These are phyloP conservation scores for Ascidia mentula DNA, from an alignment of 23 tunicate genomes.

Conservation along the genomic window DNA sequence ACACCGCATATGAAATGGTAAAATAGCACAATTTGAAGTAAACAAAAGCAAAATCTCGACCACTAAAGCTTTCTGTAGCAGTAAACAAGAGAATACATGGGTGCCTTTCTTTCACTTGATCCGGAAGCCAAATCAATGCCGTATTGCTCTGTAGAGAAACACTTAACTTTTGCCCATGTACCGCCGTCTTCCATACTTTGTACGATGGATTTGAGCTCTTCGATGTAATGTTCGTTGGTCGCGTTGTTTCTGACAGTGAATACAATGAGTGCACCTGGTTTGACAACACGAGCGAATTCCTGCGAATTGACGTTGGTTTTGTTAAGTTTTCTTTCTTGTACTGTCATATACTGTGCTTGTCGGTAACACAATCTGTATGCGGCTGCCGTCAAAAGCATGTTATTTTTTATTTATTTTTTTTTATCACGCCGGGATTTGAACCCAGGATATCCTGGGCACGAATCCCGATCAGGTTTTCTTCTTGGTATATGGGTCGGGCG, in stretches of 20 bases:
- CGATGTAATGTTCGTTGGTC: background rate
- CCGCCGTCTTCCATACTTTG: background rate
- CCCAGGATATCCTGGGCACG: too few relatives aligned
- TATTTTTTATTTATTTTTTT: too few relatives aligned
- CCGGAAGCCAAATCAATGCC: conserved; percentile 3
- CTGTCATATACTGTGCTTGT: too few relatives aligned
- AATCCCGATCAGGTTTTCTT: too few relatives aligned
- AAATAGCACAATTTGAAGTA: too few relatives aligned
- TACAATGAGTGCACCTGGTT: conserved; percentile 9
- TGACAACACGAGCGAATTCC: conserved; percentile 17
- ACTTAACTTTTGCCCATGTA: conserved; percentile 5
- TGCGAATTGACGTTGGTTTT: background rate
- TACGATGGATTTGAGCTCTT: conserved; percentile 3
- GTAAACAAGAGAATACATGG: conserved; percentile 20
- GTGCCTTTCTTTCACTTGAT: background rate
- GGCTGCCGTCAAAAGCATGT: too few relatives aligned
- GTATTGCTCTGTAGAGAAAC: background rate
- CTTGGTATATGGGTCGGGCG: too few relatives aligned
- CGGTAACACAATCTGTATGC: too few relatives aligned
- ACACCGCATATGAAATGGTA: too few relatives aligned
- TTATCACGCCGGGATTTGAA: too few relatives aligned
- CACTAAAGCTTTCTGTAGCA: conserved; percentile 3
- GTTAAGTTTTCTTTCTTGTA: too few relatives aligned
- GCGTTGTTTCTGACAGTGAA: conserved; percentile 27
- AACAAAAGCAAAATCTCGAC: too few relatives aligned